Evolutionary conservation across 2,888 invertebrate genomes (phyloP).

Genomic region (Sminthurinus aureus): DNA sequence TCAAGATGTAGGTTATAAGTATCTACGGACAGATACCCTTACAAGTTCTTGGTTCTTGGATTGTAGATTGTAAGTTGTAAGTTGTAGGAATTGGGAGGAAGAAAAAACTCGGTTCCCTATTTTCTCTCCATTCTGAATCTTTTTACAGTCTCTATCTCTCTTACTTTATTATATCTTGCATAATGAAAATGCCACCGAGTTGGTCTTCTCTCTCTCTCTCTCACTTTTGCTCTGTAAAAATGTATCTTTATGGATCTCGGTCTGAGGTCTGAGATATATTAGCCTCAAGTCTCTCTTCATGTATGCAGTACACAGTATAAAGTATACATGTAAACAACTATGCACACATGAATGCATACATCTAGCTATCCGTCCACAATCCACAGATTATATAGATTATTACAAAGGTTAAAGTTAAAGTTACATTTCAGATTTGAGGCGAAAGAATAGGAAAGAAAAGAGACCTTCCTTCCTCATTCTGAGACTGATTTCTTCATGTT

Average conservation of each 20-base stretch:
- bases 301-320: neutral
- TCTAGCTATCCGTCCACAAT: no score
- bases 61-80: no score
- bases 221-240: neutral
- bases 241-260: slow-evolving; percentile 7
- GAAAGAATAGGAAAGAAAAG: no score
- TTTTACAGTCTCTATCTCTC: neutral
- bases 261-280: neutral
- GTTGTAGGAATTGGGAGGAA: no score
- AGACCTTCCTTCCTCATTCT: no score
- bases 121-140: neutral
- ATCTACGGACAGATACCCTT: neutral
- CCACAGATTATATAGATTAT: no score
- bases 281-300: neutral
- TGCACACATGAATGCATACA: no score
- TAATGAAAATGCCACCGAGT: slow-evolving; percentile 34
- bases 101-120: slow-evolving; percentile 2
- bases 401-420: no score
- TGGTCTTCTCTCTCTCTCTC: neutral
- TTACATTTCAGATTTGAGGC: no score
- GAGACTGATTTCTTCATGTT: no score
- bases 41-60: no score
- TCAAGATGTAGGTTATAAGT: slow-evolving; percentile 19
- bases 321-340: no score
- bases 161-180: slow-evolving; percentile 17